Conservation (phyloP, 2,113 vertebrate genomes). For the Rhinoptilus africanus region DNA sequence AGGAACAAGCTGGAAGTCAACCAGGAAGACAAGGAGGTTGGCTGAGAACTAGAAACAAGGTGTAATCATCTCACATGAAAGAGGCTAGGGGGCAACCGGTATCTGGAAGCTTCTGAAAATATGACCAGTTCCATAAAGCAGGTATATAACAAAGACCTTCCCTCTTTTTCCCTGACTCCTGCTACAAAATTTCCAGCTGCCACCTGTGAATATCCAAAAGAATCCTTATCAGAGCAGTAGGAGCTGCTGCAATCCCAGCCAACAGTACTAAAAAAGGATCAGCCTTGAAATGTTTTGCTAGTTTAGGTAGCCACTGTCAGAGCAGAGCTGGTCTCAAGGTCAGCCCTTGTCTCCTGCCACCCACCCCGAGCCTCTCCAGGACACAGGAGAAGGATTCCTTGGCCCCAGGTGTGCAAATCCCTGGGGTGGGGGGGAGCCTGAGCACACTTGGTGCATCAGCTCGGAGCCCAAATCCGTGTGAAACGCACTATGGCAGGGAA, state of each 20-base stretch:
- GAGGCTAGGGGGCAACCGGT: background rate
- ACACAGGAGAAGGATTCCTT: background rate
- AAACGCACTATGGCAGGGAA: background rate
- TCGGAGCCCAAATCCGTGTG: accelerated
- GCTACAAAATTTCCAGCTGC: background rate
- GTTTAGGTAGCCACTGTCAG: background rate
- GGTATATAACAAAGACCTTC: background rate
- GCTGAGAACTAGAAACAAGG: background rate
- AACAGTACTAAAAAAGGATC: background rate
- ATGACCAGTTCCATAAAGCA: background rate
- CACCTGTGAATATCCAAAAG: background rate
- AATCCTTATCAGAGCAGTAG: background rate
- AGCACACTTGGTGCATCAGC: background rate
- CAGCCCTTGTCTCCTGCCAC: background rate
- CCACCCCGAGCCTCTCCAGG: background rate
- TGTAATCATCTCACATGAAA: background rate
- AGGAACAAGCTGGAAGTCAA: background rate
- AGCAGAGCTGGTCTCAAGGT: background rate
- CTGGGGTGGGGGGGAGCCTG: background rate
- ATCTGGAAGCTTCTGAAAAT: background rate
- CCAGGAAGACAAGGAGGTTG: background rate
- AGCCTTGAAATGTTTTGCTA: background rate
- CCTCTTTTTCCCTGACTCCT: background rate
- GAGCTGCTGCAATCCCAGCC: background rate
- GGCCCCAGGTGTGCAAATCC: background rate